A percentile compares a stretch with the other conserved stretches of the same genome.
Conservation (phyloP, 2,888 invertebrate species). For the Amblyteles armatorius region DNA sequence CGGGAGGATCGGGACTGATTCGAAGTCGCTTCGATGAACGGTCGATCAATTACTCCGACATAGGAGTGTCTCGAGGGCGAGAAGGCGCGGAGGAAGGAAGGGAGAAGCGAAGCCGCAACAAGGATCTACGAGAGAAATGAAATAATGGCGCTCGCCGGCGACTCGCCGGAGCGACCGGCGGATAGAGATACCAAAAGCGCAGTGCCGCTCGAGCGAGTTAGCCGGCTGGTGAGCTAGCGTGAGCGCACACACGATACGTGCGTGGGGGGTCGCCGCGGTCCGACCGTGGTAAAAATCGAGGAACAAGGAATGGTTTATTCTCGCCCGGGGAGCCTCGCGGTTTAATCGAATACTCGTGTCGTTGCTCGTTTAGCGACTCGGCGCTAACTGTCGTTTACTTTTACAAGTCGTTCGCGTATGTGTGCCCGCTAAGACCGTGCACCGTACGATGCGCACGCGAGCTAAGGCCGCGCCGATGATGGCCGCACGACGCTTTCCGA, state of each 20-base stretch:
- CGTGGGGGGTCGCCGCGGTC: constrained; percentile 62
- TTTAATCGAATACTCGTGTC: constrained; percentile 81
- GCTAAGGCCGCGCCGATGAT: constrained; percentile 7
- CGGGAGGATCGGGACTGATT: not conserved
- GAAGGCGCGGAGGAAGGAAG: not conserved
- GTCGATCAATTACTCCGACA: not conserved
- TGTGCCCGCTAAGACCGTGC: constrained; percentile 31
- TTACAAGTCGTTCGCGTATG: constrained; percentile 63
- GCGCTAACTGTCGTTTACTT: constrained; percentile 75
- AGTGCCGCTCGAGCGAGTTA: constrained; percentile 32
- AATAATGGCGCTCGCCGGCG: not conserved
- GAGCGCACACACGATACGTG: constrained; percentile 31
- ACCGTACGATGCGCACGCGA: constrained; percentile 34
- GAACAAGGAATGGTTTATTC: constrained; percentile 72
- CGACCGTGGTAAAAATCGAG: constrained; percentile 63
- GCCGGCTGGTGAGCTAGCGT: constrained; percentile 23
- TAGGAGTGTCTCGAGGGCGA: not conserved
- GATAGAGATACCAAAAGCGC: constrained; percentile 39
- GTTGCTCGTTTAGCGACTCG: constrained; percentile 77
- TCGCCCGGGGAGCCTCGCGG: constrained; percentile 67
- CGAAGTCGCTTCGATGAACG: not conserved
- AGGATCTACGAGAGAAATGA: constrained; percentile 1
- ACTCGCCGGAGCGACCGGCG: not conserved
- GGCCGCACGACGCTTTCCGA: constrained; percentile 34
- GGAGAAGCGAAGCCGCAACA: not conserved